These are phyloP conservation scores for Mayetiola destructor DNA, from an alignment of 2,888 invertebrate genomes.

Conservation along the genomic window DNA sequence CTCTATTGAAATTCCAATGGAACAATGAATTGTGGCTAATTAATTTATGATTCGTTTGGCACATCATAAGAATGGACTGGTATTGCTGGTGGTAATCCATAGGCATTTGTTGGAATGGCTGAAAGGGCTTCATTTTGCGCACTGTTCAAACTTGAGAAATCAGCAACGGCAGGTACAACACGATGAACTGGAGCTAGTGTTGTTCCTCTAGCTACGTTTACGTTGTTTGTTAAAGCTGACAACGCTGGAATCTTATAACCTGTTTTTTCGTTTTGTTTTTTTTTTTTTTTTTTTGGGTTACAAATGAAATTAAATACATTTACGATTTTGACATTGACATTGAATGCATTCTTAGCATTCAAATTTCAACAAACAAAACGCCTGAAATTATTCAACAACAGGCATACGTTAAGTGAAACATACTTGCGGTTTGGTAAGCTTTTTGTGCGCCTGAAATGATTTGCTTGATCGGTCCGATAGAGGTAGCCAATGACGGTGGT, in stretches of 20 bases:
- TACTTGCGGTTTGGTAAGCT: not conserved
- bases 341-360: not conserved
- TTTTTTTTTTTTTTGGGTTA: not conserved
- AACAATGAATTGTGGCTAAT: too few species aligned
- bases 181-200: not conserved
- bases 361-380: not conserved
- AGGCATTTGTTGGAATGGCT: not conserved
- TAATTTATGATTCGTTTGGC: not conserved
- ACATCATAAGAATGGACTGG: not conserved
- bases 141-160: not conserved
- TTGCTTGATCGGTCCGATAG: not conserved
- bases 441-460: slow-evolving; percentile 2
- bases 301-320: not conserved
- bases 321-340: not conserved
- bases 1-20: too few species aligned
- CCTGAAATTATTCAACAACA: not conserved
- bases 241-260: not conserved
- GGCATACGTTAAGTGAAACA: not conserved
- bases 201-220: not conserved
- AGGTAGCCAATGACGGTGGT: not conserved
- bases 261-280: not conserved
- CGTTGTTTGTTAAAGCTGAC: not conserved
- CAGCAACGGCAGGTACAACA: not conserved
- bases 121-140: not conserved
- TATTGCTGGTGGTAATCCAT: not conserved